Percentiles rank a stretch among this genome's conserved stretches.
phyloP scores from a whole-genome alignment of 2,113 vertebrate genomes.

The Alosa alosa region DNA sequence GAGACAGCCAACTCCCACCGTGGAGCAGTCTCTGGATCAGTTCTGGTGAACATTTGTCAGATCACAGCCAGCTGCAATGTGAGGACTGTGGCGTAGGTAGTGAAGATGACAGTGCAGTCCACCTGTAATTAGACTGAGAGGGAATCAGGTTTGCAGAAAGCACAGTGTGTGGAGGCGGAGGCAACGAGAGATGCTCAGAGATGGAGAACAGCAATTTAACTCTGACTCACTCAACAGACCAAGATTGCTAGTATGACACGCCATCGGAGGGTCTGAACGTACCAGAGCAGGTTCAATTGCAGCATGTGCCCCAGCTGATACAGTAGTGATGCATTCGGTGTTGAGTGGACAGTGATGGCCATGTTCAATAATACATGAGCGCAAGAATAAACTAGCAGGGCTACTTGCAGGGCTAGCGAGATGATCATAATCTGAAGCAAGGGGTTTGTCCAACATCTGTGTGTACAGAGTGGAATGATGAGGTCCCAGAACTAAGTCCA shows the following conservation, averaged over 20 bases:
- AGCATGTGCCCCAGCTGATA: neutral
- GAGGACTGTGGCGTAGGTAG: neutral
- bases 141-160: neutral
- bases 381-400: no score
- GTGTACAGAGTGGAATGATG: neutral
- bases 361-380: neutral
- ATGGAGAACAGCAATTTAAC: neutral
- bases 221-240: neutral
- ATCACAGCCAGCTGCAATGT: neutral
- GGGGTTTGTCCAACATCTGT: no score
- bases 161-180: neutral
- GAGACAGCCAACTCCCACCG: neutral
- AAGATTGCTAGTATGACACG: neutral
- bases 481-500: neutral
- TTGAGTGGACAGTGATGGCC: neutral
- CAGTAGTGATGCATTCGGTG: neutral
- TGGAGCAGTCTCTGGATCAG: neutral
- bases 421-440: no score
- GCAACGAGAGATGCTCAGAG: neutral
- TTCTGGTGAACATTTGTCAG: no score
- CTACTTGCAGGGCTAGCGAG: no score
- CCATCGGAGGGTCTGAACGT: neutral
- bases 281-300: neutral
- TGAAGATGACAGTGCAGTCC: neutral
- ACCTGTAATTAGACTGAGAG: neutral